Base-by-base conservation (phyloP, 2,113 vertebrate genomes). In the Scortum barcoo region DNA sequence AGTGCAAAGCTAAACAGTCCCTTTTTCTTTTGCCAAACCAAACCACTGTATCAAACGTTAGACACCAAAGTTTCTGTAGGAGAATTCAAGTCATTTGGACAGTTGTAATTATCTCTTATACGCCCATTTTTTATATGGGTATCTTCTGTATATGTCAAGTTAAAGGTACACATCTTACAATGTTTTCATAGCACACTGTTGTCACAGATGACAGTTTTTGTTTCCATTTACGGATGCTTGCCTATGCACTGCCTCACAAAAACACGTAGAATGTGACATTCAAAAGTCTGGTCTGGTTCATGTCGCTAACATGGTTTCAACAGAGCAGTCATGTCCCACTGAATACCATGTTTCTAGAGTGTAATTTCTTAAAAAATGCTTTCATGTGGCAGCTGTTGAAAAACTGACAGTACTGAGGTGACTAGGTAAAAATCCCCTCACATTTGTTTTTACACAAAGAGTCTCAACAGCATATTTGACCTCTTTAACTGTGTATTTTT, bases 1-100 rank as follows among this genome's bases (percentile, higher is more conserved):
- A 82, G 87, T 71, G 75, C 80, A 66, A 77, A 89, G 67, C 60
- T 51, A 80, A 85, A 88, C 82, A 84, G 82, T 48, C 80, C 74
- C 70, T 56, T 85, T 86, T 61, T 63, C 44, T 72, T 65, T 14
- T 54, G 51, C 42, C 70, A 81, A 73, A 74, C 26, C 62, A 24
- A 78, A 84, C 75, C 53, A 48, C 26, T 36, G 1, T 42, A 22
- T 73, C n/a, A 56, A 77, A 68, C 74, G 54, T 46, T 57, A 70
- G 24, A 58, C 26, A 60, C 26, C 14, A 12, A 36, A 40, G 20
- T 51, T 7, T 40, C 7, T 72, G 40, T 19, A 17, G 9, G 30
- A 53, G 3, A 63, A 57, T 5, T 17, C 4, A 13, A 26, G 7
- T 84, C 46, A 40, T n/a, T 53, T 76, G 36, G 17, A 40, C 24